Conservation (phyloP, 2,113 vertebrate species). For the Pardalotus punctatus region DNA sequence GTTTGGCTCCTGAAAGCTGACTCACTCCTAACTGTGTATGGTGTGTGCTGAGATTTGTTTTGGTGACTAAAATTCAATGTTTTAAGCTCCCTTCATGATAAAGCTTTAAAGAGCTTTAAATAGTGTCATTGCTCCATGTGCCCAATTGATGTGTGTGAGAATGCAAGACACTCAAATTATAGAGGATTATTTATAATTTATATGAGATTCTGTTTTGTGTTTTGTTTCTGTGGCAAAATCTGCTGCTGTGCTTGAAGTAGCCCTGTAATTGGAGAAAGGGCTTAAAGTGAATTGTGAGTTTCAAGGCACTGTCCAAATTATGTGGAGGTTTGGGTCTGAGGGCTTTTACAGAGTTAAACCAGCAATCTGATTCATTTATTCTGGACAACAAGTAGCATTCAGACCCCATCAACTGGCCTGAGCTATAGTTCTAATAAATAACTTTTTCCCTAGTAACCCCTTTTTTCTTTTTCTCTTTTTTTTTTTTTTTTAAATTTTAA, state of each 20-base stretch:
- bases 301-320: background rate
- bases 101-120: background rate
- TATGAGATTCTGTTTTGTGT: background rate
- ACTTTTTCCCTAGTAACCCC: background rate
- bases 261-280: background rate
- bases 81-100: background rate
- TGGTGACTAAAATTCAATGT: background rate
- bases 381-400: background rate
- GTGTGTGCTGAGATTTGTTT: slow-evolving; percentile 16
- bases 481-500: too few relatives aligned
- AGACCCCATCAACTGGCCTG: background rate
- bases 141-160: background rate
- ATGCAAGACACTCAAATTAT: background rate
- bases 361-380: background rate
- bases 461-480: background rate
- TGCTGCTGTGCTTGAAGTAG: background rate
- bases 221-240: background rate
- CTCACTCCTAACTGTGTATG: background rate
- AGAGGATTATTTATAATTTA: background rate
- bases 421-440: background rate
- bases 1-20: slow-evolving; percentile 31
- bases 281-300: background rate
- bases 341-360: background rate
- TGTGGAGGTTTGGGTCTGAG: background rate
- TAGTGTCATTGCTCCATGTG: background rate